phyloP scores from a whole-genome alignment of 2,797 vertebrate species.

The Bradypodion ventrale region DNA sequence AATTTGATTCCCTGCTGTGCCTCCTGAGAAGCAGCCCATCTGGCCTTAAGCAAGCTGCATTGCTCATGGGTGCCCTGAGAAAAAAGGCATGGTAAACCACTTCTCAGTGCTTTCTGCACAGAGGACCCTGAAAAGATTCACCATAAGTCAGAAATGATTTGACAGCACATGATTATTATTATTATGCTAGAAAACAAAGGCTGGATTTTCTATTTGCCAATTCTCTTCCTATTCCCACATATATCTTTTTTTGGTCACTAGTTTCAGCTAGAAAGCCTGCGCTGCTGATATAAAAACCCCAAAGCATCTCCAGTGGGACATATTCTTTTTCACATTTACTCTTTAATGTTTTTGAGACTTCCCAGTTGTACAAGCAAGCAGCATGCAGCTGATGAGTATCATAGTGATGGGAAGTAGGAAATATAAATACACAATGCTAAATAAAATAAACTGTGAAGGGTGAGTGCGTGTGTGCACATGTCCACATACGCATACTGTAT shows the following conservation, averaged over 20 bases:
- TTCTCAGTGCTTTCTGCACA: no score
- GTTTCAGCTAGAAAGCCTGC: no score
- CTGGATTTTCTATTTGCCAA: not conserved
- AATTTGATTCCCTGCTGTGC: no score
- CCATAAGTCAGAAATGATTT: no score
- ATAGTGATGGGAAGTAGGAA: not conserved
- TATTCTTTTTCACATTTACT: slow-evolving; percentile 24
- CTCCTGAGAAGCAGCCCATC: no score
- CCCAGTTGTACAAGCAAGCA: slow-evolving; percentile 17
- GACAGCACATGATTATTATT: no score
- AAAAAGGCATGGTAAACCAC: no score
- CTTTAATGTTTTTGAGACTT: not conserved
- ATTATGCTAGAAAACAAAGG: no score
- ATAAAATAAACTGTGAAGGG: slow-evolving; percentile 15
- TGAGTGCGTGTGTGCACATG: not conserved
- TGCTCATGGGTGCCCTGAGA: no score
- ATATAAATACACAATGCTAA: slow-evolving; percentile 7
- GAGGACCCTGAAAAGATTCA: no score
- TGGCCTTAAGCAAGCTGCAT: no score
- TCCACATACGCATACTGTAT: no score
- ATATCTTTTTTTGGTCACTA: rapidly evolving
- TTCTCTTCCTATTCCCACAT: not conserved
- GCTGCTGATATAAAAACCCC: not conserved
- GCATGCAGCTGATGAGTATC: not conserved
- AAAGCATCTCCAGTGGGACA: not conserved